Evolutionary conservation across 2,888 invertebrate genomes (phyloP).

Genomic region (Anorthoa munda): DNA sequence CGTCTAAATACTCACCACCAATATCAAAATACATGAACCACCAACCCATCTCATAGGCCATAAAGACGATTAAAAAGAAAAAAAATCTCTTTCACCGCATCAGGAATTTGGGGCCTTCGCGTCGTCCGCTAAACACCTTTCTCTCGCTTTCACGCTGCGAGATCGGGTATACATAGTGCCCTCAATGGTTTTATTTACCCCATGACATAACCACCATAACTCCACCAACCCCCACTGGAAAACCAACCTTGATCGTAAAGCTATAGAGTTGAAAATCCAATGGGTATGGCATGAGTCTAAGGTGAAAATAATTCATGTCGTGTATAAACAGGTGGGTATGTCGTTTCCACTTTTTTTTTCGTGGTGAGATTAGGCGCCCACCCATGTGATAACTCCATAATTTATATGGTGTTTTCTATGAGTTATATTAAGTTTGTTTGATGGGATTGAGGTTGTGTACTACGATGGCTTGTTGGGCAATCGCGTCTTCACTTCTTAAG

Average conservation of each 20-base stretch:
- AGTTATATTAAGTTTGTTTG: conserved; percentile 48
- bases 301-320: conserved; percentile 9
- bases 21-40: conserved; percentile 56
- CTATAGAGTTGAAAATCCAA: conserved; percentile 44
- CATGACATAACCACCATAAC: conserved; percentile 60
- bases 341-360: conserved; percentile 78
- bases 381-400: conserved; percentile 57
- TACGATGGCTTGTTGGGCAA: conserved; percentile 28
- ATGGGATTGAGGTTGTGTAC: conserved; percentile 27
- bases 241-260: not conserved
- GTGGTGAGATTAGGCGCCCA: conserved; percentile 69
- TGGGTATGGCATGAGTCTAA: not conserved
- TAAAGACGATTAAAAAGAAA: conserved; percentile 65
- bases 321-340: conserved; percentile 75
- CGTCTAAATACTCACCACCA: conserved; percentile 10
- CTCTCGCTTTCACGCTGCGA: conserved; percentile 85
- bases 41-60: conserved; percentile 45
- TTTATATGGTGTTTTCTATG: conserved; percentile 57
- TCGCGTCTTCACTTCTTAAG: conserved; percentile 9
- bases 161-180: conserved; percentile 81
- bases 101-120: conserved; percentile 83
- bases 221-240: conserved; percentile 22
- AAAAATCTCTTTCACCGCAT: conserved; percentile 82
- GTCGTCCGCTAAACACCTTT: conserved; percentile 80
- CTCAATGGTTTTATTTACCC: conserved; percentile 70